Percentiles rank a stretch among this genome's conserved stretches.
phyloP scores from a whole-genome alignment of 2,797 vertebrate genomes.

The Falco naumanni region DNA sequence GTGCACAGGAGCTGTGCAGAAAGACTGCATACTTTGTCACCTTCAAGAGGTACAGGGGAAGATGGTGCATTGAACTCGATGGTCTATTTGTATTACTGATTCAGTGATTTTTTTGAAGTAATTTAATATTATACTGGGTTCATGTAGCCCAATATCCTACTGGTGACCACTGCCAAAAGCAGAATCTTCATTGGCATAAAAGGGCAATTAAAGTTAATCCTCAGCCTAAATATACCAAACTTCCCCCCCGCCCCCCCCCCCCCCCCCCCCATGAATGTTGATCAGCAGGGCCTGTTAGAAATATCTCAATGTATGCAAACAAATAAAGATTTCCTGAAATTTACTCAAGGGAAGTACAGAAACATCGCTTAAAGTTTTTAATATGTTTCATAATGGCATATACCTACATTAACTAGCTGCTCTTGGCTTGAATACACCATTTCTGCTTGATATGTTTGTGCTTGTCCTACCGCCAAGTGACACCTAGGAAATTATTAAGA shows the following conservation, averaged over 20 bases:
- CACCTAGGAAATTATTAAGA: background rate
- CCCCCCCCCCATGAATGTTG: accelerated
- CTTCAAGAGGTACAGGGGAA: background rate
- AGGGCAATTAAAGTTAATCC: background rate
- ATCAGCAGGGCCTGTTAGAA: background rate
- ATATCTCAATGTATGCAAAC: background rate
- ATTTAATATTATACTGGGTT: background rate
- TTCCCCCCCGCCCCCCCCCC: too few relatives aligned
- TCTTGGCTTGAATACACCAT: too few relatives aligned
- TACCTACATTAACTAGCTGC: background rate
- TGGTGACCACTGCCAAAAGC: background rate
- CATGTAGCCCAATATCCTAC: background rate
- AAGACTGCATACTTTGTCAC: background rate
- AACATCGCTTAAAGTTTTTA: background rate
- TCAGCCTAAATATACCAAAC: background rate
- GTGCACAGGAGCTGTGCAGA: background rate
- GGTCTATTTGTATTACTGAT: background rate
- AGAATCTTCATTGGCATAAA: background rate
- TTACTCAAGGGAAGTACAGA: background rate
- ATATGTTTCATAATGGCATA: background rate
- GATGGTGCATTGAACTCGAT: background rate
- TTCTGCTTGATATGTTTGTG: background rate
- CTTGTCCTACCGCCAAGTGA: background rate
- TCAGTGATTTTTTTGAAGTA: background rate
- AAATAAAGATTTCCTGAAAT: background rate